Base-by-base conservation (phyloP, 2,888 invertebrate genomes). In the Autographa pulchrina region DNA sequence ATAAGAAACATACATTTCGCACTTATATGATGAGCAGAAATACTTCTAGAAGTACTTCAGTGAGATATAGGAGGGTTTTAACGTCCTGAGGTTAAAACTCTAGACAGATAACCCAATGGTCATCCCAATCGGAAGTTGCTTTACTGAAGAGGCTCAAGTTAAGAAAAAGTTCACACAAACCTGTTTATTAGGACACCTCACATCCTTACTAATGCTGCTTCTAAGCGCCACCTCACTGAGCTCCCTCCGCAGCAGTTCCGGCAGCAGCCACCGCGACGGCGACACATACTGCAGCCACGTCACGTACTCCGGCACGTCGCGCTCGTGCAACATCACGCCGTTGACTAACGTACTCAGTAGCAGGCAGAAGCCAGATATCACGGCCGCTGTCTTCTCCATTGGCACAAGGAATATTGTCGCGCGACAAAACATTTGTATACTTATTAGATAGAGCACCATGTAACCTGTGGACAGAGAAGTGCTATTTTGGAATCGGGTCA, bases 211-310 rank as follows among this genome's bases (percentile, higher is more conserved):
- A 70, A 94, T 94, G 76, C 94, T 96, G 83, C 95, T 96, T 74
- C 92, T 94, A 68, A 98, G 91, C 0, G 97, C 97, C 60, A 96
- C 96, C 20, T 96, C 96, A 41, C 97, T 97, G 66, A 97, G 96
- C 86, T 98, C 98, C 76, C 96, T 95, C 72, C 96, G 96, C 67
- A 97, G 90, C 62, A 98, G 90, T 76, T 97, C 97, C 0, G 97
- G 97, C 79, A 98, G 87, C 2, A 97, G 90, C 98, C 98, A 98
- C 70, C 97, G 96, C 0, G 97, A 96, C 0, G 98, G 98, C 3
- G 98, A 97, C 61, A 97, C 95, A 81, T 96, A 96, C 81, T 97
- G 96, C 76, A 98, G 88, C 97, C 97, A 98, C 67, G 93, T 94
- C 72, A 97, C 96, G 86, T 97, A 97, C 25, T 93, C 88, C 1